Evolutionary conservation across 2,888 invertebrate genomes (phyloP).

Genomic region (Synergus umbraculus): DNA sequence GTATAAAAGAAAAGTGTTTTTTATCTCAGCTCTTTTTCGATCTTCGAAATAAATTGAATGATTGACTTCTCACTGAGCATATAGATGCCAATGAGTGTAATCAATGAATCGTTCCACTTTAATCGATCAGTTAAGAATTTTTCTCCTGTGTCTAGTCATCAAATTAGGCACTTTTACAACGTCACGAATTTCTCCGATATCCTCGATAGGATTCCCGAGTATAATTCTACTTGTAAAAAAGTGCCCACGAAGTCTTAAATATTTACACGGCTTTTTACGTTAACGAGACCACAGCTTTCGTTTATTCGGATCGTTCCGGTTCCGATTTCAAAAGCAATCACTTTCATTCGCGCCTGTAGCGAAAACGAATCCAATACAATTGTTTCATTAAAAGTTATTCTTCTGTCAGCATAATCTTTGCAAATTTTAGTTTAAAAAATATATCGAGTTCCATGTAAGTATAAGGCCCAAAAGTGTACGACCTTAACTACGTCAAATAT

Average conservation of each 20-base stretch:
- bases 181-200: slow-evolving; percentile 25
- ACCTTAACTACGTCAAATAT: too few species aligned
- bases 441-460: too few species aligned
- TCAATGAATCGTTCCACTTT: slow-evolving; percentile 1
- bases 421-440: not conserved
- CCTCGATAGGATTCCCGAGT: not conserved
- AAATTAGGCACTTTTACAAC: slow-evolving; percentile 4
- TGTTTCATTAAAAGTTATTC: not conserved
- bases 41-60: not conserved
- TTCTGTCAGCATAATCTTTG: not conserved
- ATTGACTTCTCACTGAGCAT: not conserved
- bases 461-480: too few species aligned
- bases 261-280: slow-evolving; percentile 6
- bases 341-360: not conserved
- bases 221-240: not conserved
- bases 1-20: not conserved
- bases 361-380: not conserved
- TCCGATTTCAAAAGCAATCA: slow-evolving; percentile 4
- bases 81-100: not conserved
- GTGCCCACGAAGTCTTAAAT: not conserved
- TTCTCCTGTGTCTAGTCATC: slow-evolving; percentile 11
- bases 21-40: not conserved
- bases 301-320: not conserved
- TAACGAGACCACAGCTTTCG: slow-evolving; percentile 21
- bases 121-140: slow-evolving; percentile 19